Percentiles rank a stretch among this genome's conserved stretches.
These are phyloP conservation scores for Hystrix brachyura DNA, from an alignment of 2,113 vertebrate species.

Conservation along the genomic window DNA sequence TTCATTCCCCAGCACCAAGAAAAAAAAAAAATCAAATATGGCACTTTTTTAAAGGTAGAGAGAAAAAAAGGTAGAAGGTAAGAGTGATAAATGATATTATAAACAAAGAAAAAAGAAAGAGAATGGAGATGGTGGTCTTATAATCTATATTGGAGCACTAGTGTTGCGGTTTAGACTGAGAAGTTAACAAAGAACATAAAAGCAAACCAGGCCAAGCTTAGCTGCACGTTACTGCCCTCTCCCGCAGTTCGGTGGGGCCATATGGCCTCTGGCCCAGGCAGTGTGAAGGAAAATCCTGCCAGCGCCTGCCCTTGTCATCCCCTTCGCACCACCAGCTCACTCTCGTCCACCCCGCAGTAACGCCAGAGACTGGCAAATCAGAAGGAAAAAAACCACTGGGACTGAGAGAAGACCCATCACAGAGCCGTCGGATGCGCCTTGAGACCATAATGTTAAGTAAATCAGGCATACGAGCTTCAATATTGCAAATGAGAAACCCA, in stretches of 20 bases:
- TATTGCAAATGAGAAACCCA: neutral
- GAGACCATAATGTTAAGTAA: neutral
- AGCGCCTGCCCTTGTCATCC: neutral
- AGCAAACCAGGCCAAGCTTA: neutral
- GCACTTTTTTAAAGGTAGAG: neutral
- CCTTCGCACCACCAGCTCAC: neutral
- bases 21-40: too few species aligned
- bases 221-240: neutral
- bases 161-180: neutral
- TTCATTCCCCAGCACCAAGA: too few species aligned
- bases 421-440: too few species aligned
- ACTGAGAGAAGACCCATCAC: neutral
- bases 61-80: neutral
- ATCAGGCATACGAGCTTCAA: neutral
- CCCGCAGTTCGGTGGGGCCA: neutral
- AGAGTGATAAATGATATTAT: neutral
- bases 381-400: neutral
- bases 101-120: neutral
- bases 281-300: neutral
- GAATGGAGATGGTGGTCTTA: neutral
- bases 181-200: neutral
- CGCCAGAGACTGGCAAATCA: neutral
- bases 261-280: neutral
- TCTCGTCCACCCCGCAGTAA: neutral
- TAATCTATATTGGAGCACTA: neutral